phyloP scores from a whole-genome alignment of 2,888 invertebrate species.

The Electrophaes corylata region DNA sequence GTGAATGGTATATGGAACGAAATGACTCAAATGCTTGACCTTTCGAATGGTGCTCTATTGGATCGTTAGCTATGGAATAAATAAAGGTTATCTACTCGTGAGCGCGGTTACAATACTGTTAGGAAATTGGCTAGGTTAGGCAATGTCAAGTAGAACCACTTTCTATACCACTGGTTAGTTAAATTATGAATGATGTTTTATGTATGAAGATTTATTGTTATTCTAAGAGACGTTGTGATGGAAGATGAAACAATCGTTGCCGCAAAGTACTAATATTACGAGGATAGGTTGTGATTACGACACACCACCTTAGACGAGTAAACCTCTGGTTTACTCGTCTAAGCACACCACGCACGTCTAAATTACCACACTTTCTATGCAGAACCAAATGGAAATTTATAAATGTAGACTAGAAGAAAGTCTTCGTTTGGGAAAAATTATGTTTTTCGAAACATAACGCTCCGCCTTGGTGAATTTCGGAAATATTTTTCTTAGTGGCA shows the following conservation, averaged over 20 bases:
- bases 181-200: conserved; percentile 27
- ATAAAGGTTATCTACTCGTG: conserved; percentile 40
- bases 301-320: too few relatives aligned
- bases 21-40: conserved; percentile 42
- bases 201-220: conserved; percentile 21
- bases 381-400: conserved; percentile 4
- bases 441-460: too few relatives aligned
- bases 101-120: conserved; percentile 34
- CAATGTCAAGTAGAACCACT: conserved; percentile 42
- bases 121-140: conserved; percentile 33
- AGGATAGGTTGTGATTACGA: conserved; percentile 51
- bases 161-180: conserved; percentile 31
- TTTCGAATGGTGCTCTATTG: conserved; percentile 31
- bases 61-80: conserved; percentile 34
- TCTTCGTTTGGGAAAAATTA: not conserved
- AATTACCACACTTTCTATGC: conserved; percentile 55
- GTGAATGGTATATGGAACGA: conserved; percentile 25
- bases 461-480: too few relatives aligned
- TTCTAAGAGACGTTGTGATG: conserved; percentile 9
- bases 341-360: conserved; percentile 31
- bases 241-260: conserved; percentile 32
- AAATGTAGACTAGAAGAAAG: not conserved
- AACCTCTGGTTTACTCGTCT: too few relatives aligned
- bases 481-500: too few relatives aligned
- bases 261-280: conserved; percentile 34